Conservation (phyloP, 2,797 vertebrate species). For the Halcyon leucocephala region DNA sequence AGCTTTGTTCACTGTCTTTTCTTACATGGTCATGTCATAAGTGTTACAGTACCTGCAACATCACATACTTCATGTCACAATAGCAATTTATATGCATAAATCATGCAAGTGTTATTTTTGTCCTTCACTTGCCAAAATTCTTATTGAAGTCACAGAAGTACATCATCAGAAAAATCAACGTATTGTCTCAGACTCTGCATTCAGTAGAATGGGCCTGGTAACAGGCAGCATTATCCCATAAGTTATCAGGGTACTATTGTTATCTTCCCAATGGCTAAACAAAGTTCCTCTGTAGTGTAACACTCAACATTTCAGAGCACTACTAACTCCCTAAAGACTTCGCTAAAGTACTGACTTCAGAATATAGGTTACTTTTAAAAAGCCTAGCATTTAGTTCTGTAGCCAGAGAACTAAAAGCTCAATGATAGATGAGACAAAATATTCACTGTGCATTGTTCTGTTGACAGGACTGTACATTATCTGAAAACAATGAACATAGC, state of each 20-base stretch:
- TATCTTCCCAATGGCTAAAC: background rate
- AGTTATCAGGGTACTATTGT: background rate
- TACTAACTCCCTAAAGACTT: background rate
- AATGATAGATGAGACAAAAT: conserved; percentile 23
- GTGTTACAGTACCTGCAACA: background rate
- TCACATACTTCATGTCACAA: background rate
- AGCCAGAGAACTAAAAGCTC: conserved; percentile 23
- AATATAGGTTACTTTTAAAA: background rate
- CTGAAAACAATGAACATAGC: conserved; percentile 59
- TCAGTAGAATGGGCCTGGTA: background rate
- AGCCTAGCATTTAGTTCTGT: background rate
- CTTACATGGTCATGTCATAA: background rate
- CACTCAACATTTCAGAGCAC: background rate
- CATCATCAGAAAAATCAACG: background rate
- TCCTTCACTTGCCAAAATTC: background rate
- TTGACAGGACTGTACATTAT: conserved; percentile 46
- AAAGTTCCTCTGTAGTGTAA: background rate
- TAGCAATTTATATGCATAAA: background rate
- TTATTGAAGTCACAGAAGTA: background rate
- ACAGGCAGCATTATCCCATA: background rate
- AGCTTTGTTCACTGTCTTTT: background rate
- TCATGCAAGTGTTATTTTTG: background rate
- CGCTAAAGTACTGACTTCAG: background rate
- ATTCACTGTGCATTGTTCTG: conserved; percentile 67
- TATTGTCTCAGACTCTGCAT: background rate